Evolutionary conservation across 2,113 vertebrate species (phyloP).

Genomic region (Aldabrachelys gigantea): DNA sequence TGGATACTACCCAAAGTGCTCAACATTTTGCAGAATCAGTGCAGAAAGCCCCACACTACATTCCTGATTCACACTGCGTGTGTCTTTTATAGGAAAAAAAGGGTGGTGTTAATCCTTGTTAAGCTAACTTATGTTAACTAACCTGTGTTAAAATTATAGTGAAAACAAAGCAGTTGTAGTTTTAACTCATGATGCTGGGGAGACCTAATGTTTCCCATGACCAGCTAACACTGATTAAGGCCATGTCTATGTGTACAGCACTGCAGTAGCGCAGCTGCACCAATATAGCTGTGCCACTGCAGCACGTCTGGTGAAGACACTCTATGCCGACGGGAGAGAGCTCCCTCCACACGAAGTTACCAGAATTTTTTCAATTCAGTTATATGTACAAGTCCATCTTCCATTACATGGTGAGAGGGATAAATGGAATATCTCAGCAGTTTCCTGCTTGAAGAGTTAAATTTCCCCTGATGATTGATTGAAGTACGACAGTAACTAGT

Average conservation of each 20-base stretch:
- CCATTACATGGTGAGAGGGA: neutral
- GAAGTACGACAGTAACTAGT: neutral
- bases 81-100: neutral
- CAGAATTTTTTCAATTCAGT: too few species aligned
- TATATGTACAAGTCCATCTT: too few species aligned
- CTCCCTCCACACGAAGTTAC: too few species aligned
- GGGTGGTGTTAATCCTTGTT: neutral
- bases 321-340: too few species aligned
- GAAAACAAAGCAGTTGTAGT: neutral
- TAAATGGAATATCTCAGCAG: neutral
- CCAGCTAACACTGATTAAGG: neutral
- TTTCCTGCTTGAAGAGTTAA: neutral
- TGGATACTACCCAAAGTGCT: neutral
- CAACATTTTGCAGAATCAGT: neutral
- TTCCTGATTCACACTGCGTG: rapidly evolving
- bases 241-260: too few species aligned
- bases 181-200: neutral
- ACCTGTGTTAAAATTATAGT: neutral
- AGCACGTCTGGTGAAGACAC: too few species aligned
- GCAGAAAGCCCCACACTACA: neutral
- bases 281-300: too few species aligned
- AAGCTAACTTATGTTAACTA: neutral
- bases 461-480: neutral
- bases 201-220: neutral
- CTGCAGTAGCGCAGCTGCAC: too few species aligned